Percentiles rank a stretch among this genome's conserved stretches.
Conservation (phyloP, 2,888 invertebrate species). For the Pelosia muscerda region DNA sequence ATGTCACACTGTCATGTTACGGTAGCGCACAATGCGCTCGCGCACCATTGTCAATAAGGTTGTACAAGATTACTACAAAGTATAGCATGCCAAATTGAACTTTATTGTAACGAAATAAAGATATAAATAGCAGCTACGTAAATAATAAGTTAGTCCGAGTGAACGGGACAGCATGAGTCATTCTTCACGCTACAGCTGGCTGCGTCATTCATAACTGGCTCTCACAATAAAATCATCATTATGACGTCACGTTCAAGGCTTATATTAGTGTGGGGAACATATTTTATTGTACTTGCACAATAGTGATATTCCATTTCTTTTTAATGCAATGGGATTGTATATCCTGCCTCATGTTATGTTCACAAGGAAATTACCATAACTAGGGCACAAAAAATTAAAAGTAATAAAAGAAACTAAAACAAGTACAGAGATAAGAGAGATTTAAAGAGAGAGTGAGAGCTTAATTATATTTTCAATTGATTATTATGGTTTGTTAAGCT, state of each 20-base stretch:
- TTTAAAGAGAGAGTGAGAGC: too few species aligned
- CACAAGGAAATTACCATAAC: background rate
- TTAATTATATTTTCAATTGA: background rate
- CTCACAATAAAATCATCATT: slow-evolving; percentile 56
- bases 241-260: slow-evolving; percentile 55
- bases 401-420: background rate
- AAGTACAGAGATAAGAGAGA: background rate
- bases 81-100: slow-evolving; percentile 33
- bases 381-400: background rate
- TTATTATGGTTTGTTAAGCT: background rate
- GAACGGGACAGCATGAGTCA: slow-evolving; percentile 75
- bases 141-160: slow-evolving; percentile 43
- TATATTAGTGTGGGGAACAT: slow-evolving; percentile 48
- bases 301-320: slow-evolving; percentile 38
- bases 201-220: slow-evolving; percentile 75
- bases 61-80: slow-evolving; percentile 47
- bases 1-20: slow-evolving; percentile 72
- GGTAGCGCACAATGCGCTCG: slow-evolving; percentile 76
- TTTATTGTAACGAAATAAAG: slow-evolving; percentile 13
- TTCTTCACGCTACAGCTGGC: slow-evolving; percentile 71
- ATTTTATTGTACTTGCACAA: slow-evolving; percentile 40
- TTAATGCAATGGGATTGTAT: slow-evolving; percentile 30
- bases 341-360: slow-evolving; percentile 30
- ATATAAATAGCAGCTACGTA: slow-evolving; percentile 14
- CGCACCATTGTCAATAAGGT: slow-evolving; percentile 74